Conservation (phyloP, 2,797 vertebrate species). For the Gymnopithys bicolor region DNA sequence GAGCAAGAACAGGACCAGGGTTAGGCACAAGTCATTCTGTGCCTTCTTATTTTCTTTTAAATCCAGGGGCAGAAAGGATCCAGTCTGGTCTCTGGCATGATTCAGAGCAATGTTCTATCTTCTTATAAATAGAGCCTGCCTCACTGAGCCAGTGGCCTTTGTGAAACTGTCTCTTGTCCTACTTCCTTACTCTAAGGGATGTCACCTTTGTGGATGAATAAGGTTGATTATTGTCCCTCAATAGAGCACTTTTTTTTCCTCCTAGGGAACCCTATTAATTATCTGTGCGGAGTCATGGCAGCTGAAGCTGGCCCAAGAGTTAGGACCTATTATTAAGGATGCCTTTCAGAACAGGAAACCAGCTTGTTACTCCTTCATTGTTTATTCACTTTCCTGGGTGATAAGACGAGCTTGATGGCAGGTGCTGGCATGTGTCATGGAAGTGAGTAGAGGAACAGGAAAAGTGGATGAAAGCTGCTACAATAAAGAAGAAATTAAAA, state of each 20-base stretch:
- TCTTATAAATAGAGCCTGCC: not conserved
- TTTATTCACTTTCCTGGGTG: constrained; percentile 21
- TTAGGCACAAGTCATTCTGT: not conserved
- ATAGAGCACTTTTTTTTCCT: not conserved
- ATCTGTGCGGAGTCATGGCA: not conserved
- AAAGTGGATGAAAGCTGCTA: not conserved
- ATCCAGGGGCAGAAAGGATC: not conserved
- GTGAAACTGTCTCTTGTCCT: not conserved
- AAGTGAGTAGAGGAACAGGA: not conserved
- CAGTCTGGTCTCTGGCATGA: not conserved
- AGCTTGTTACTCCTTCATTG: not conserved
- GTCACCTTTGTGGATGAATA: not conserved
- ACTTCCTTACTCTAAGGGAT: not conserved
- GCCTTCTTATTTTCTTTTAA: not conserved
- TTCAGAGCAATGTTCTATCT: not conserved
- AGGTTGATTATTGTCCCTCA: not conserved
- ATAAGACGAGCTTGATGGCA: not conserved
- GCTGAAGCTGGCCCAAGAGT: not conserved
- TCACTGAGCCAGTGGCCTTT: not conserved
- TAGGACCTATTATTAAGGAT: not conserved
- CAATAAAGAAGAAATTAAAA: not conserved
- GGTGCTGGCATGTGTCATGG: not conserved
- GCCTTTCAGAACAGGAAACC: constrained; percentile 22
- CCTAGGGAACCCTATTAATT: not conserved
- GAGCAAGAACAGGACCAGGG: not conserved